Percentiles rank a stretch among this genome's conserved stretches.
phyloP scores from a whole-genome alignment of 2,113 vertebrate genomes.

The Eublepharis macularius region DNA sequence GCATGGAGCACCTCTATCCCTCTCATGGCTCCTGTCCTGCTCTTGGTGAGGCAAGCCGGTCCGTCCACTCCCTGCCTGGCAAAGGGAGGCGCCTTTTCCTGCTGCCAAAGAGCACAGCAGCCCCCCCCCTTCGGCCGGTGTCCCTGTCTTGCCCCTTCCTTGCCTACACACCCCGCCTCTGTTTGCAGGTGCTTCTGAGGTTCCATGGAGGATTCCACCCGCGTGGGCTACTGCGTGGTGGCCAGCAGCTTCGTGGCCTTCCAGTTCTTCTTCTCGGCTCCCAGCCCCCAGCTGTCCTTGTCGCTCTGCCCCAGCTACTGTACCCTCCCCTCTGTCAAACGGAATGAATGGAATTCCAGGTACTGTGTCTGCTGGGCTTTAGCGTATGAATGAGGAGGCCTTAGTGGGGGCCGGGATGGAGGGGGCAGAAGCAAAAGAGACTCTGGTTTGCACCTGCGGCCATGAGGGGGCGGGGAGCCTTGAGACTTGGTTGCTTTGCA shows the following conservation, averaged over 20 bases:
- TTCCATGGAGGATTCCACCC: constrained; percentile 31
- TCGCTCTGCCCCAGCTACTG: constrained; percentile 66
- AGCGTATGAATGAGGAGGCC: background rate
- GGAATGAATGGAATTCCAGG: constrained; percentile 85
- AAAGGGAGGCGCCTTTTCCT: too few species aligned
- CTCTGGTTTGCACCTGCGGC: too few species aligned
- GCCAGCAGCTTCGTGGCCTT: constrained; percentile 78
- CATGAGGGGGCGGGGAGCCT: background rate
- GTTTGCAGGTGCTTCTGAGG: background rate
- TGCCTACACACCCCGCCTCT: background rate
- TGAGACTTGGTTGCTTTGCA: background rate
- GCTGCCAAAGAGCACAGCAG: background rate
- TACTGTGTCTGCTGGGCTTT: constrained; percentile 43
- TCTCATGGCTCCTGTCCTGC: background rate
- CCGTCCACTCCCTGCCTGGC: background rate
- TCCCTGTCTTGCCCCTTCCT: background rate
- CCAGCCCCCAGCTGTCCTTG: constrained; percentile 72
- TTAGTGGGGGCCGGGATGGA: too few species aligned
- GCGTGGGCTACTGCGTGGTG: constrained; percentile 59
- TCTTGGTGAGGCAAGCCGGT: background rate
- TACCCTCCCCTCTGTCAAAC: constrained; percentile 66
- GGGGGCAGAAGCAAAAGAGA: too few species aligned
- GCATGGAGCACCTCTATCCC: too few species aligned
- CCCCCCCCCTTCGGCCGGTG: too few species aligned
- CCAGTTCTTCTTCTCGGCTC: constrained; percentile 77